These are phyloP conservation scores for Elachura formosa DNA, from an alignment of 2,113 vertebrate species.

Conservation along the genomic window DNA sequence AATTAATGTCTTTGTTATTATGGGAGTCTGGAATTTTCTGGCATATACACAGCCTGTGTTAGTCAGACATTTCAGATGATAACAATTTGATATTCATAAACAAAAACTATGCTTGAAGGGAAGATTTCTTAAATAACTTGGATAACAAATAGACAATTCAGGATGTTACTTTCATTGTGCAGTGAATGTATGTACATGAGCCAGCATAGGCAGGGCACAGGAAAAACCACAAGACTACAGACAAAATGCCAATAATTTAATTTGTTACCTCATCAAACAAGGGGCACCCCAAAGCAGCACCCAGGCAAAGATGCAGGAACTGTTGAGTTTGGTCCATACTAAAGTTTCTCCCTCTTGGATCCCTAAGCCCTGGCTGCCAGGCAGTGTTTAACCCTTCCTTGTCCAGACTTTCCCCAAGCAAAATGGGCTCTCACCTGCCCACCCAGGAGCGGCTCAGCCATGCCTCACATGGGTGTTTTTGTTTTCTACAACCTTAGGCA, in stretches of 20 bases:
- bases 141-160: not conserved
- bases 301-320: not conserved
- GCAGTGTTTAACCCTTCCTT: rapidly evolving
- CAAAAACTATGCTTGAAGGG: not conserved
- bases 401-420: not conserved
- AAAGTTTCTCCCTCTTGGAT: not conserved
- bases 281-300: not conserved
- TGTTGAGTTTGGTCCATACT: not conserved
- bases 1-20: not conserved
- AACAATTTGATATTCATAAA: not conserved
- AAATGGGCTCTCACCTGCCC: rapidly evolving
- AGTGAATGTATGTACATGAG: rapidly evolving
- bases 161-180: not conserved
- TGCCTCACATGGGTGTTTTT: rapidly evolving
- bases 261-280: not conserved
- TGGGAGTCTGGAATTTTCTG: not conserved
- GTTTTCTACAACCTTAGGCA: not conserved
- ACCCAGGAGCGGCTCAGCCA: too few species aligned
- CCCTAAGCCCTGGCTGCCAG: not conserved
- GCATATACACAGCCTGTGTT: not conserved
- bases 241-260: not conserved
- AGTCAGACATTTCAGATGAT: not conserved
- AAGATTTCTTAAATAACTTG: not conserved
- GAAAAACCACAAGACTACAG: not conserved
- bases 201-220: not conserved